A percentile compares a stretch with the other conserved stretches of the same genome.
Conservation (phyloP, 2,797 vertebrate genomes). For the Microcaecilia unicolor region DNA sequence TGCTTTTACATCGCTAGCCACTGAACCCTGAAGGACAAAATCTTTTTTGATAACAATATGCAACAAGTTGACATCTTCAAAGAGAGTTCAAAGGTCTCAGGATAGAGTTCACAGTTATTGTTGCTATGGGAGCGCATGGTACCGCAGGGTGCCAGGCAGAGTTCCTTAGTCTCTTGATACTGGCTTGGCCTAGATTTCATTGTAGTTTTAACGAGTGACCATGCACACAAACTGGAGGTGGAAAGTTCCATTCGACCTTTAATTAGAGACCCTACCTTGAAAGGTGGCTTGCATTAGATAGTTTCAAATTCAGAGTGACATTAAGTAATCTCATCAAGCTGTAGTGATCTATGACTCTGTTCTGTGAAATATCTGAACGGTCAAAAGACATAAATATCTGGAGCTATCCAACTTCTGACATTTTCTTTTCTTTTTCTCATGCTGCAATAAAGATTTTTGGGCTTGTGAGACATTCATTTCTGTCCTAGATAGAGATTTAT, state of each 20-base stretch:
- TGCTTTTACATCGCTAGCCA: constrained; percentile 11
- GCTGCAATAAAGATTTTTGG: no score
- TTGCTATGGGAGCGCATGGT: background rate
- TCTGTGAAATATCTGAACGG: no score
- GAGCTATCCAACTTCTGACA: no score
- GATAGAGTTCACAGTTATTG: constrained; percentile 1
- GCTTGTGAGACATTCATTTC: no score
- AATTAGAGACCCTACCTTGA: constrained; percentile 12
- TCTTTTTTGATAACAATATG: background rate
- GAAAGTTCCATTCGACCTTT: constrained; percentile 23
- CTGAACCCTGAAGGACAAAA: accelerated
- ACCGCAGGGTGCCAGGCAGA: constrained; percentile 9
- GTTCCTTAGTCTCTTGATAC: constrained; percentile 24
- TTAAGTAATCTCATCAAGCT: constrained; percentile 3
- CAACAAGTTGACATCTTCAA: background rate
- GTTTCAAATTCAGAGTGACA: background rate
- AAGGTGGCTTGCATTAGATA: background rate
- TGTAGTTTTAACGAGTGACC: constrained; percentile 25
- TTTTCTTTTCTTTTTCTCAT: no score
- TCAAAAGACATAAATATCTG: no score
- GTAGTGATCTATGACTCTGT: background rate
- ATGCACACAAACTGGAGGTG: constrained; percentile 33
- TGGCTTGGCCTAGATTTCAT: constrained; percentile 39
- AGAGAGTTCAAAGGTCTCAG: constrained; percentile 7
- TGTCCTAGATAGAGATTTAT: no score